These are phyloP conservation scores for Nycteola revayana DNA, from an alignment of 2,888 invertebrate species.

Conservation along the genomic window DNA sequence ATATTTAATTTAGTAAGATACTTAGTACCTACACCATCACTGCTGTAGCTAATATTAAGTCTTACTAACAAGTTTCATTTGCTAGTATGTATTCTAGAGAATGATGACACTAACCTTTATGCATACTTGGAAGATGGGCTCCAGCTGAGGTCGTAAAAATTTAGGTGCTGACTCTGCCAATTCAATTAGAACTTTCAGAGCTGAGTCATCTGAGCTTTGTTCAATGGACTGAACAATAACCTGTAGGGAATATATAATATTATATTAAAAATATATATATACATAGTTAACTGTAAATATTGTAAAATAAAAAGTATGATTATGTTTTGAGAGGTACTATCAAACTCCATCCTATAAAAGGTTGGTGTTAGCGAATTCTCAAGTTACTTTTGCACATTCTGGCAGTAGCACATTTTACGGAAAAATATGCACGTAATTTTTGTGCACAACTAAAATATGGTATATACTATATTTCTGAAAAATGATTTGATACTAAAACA, in stretches of 20 bases:
- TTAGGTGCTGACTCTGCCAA: conserved; percentile 96
- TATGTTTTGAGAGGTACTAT: conserved; percentile 76
- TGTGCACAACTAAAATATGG: conserved; percentile 11
- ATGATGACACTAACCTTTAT: conserved; percentile 36
- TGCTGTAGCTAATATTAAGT: conserved; percentile 39
- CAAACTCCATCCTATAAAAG: conserved; percentile 70
- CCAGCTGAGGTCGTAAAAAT: conserved; percentile 93
- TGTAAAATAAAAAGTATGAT: background rate
- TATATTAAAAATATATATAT: too few species aligned
- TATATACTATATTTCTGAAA: too few species aligned
- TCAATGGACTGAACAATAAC: conserved; percentile 91
- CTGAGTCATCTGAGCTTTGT: conserved; percentile 92
- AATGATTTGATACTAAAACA: too few species aligned
- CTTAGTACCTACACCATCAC: conserved; percentile 35
- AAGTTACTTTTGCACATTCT: conserved; percentile 68
- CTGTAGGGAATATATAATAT: conserved; percentile 43
- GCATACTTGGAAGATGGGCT: conserved; percentile 85
- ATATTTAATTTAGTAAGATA: conserved; percentile 64
- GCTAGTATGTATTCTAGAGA: background rate
- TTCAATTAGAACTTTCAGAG: conserved; percentile 96
- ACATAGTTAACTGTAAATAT: background rate
- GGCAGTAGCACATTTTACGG: conserved; percentile 61
- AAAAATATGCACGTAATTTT: conserved; percentile 56
- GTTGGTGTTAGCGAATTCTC: conserved; percentile 75
- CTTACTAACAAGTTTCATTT: conserved; percentile 38